phyloP scores from a whole-genome alignment of 2,113 vertebrate species.

The Pithys albifrons region DNA sequence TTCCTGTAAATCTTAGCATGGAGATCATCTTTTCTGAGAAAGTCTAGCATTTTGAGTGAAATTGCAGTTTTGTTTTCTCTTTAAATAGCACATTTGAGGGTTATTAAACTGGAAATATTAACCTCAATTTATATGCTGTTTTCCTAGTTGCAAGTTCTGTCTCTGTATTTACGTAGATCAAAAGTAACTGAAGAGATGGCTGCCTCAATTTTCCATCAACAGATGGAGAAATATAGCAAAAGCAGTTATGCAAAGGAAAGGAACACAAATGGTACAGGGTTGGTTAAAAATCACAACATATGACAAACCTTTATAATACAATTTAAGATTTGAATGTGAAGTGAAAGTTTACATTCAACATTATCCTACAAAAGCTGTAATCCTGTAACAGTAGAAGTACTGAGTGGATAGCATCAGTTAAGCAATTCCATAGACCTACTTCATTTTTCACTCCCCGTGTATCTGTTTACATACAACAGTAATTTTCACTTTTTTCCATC shows the following conservation, averaged over 20 bases:
- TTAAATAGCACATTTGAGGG: neutral
- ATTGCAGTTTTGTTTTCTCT: neutral
- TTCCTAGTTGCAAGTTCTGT: neutral
- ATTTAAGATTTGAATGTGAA: neutral
- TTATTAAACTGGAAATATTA: neutral
- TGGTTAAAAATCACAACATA: neutral
- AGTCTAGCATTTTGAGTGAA: neutral
- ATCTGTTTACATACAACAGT: neutral
- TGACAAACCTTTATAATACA: neutral
- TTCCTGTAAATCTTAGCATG: neutral
- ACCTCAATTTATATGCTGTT: neutral
- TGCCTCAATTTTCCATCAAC: neutral
- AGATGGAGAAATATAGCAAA: neutral
- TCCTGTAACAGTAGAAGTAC: neutral
- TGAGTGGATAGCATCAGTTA: neutral
- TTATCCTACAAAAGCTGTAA: neutral
- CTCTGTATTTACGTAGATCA: neutral
- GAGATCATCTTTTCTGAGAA: neutral
- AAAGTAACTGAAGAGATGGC: neutral
- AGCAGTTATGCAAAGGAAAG: neutral
- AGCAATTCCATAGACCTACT: neutral
- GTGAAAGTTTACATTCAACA: neutral
- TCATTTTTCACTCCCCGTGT: neutral
- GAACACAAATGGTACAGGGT: neutral
- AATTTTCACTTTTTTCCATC: neutral